Evolutionary conservation across 2,113 vertebrate genomes (phyloP), one percentile per base, ranked within the genome.

Genomic region (Heterocephalus glaber): DNA sequence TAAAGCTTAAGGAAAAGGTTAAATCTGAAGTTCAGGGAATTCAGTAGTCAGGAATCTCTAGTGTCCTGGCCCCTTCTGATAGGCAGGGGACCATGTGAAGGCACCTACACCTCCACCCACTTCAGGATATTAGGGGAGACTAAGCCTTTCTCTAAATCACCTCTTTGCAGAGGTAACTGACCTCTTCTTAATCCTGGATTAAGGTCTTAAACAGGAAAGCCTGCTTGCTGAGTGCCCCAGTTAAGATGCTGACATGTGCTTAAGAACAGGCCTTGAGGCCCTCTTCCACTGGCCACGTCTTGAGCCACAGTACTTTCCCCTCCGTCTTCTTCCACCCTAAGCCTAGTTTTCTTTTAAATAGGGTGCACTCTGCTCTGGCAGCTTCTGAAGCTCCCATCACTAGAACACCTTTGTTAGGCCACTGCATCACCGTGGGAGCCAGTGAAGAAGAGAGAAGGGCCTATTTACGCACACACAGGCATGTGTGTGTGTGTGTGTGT

Each of bases 121-220:
- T 93, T 96, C 89, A 82, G 92, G 92, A 83, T 94, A 90, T 95
- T 97, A 98, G 95, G 94, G 95, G 95, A 96, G 89, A 98, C 98
- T 98, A 97, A 98, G 97, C 95, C 92, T 85, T 93, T 93, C 96
- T 97, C 94, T 95, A 97, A 95, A 96, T 98, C 95, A 97, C 90
- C 98, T 98, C 97, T 98, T 97, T 96, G 96, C 88, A 94, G 98
- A 97, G 97, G 98, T 98, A 97, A 97, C 96, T 97, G 98, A 97
- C 98, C 98, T 97, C 96, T 97, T 94, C 95, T 98, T 99, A 98
- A 98, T 98, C 98, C 98, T 97, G 97, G 98, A 98, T 99, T 98
- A 98, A 98, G 98, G 98, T 98, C 97, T 98, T 98, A 98, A 52
- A 94, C 97, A 97, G 96, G 97, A 97, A 97, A 96, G 97, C 95